Conservation (phyloP, 2,113 vertebrate species). For the Eira barbara region DNA sequence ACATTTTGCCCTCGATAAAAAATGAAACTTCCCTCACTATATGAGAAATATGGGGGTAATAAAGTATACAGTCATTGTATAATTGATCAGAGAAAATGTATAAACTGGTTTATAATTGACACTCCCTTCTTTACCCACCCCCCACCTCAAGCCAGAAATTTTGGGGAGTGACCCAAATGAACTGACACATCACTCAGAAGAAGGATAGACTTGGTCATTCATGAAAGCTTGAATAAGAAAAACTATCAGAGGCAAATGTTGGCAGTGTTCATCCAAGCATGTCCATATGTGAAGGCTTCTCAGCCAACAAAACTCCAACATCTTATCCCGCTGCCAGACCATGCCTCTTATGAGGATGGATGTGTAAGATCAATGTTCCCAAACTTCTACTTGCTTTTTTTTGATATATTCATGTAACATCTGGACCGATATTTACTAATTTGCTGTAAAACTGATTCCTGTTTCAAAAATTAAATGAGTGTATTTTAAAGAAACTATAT, state of each 20-base stretch:
- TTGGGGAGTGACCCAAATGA: neutral
- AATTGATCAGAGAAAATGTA: neutral
- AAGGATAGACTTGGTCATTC: neutral
- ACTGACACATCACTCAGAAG: neutral
- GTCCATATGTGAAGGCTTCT: neutral
- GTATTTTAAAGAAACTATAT: neutral
- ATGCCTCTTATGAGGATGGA: neutral
- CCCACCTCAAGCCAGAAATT: neutral
- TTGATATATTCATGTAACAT: neutral
- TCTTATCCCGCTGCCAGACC: neutral
- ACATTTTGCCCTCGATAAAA: neutral
- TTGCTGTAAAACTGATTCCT: neutral
- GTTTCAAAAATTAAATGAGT: neutral
- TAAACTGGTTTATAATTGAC: neutral
- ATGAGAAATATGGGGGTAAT: neutral
- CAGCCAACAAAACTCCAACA: neutral
- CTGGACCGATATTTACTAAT: neutral
- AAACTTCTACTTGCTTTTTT: neutral
- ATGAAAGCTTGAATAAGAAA: neutral
- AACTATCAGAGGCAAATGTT: neutral
- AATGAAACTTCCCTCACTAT: neutral
- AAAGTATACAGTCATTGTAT: neutral
- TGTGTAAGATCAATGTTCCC: neutral
- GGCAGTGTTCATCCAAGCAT: neutral
- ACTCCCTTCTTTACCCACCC: neutral